Conservation (phyloP, 2,797 vertebrate species). For the Siniperca obscura region DNA sequence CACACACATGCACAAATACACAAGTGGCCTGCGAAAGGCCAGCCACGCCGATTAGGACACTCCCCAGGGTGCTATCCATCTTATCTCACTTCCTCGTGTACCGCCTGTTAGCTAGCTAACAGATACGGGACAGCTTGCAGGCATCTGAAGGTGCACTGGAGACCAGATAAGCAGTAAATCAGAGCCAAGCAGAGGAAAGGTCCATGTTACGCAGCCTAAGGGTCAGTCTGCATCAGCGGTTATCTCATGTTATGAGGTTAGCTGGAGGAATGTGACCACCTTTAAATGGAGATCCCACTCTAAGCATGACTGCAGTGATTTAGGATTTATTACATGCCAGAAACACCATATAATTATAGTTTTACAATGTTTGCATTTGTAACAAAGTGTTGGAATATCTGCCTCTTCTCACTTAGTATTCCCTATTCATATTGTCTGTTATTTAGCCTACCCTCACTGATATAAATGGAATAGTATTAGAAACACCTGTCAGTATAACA, state of each 20-base stretch:
- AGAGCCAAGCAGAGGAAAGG: conserved; percentile 5
- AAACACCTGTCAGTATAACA: too few species aligned
- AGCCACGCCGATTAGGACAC: conserved; percentile 16
- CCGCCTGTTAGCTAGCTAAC: conserved; percentile 35
- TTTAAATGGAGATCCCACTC: conserved; percentile 12
- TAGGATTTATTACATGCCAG: background rate
- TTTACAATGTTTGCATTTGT: background rate
- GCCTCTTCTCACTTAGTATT: background rate
- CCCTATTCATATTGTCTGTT: too few species aligned
- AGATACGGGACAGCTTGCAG: conserved; percentile 43
- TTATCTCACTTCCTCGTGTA: conserved; percentile 22
- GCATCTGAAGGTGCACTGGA: conserved; percentile 3
- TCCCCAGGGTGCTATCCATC: conserved; percentile 38
- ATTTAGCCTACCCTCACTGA: too few species aligned
- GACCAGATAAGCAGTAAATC: conserved; percentile 53
- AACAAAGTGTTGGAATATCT: background rate
- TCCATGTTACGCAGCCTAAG: conserved; percentile 4
- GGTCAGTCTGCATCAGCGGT: conserved; percentile 16
- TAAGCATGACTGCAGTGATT: background rate
- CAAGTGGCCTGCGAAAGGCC: conserved; percentile 26
- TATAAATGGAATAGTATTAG: too few species aligned
- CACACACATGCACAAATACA: conserved; percentile 15
- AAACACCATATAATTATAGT: background rate
- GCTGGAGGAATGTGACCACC: conserved; percentile 7
- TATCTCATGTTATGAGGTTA: background rate